Percentiles rank a stretch among this genome's conserved stretches.
Evolutionary conservation across 1,140 invertebrate genomes (phyloP).

Genomic region (Ridgeia piscesae): DNA sequence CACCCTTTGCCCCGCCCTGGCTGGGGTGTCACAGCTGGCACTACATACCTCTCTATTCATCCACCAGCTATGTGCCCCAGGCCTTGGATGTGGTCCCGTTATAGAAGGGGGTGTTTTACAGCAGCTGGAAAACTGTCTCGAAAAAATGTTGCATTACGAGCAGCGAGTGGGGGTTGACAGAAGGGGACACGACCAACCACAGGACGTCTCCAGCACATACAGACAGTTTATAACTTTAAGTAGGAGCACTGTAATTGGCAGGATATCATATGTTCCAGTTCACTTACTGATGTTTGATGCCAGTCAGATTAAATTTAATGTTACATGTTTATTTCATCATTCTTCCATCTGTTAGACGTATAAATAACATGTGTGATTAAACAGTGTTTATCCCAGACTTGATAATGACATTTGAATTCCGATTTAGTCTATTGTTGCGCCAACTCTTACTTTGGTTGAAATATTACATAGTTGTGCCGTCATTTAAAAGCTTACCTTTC

Average conservation of each 20-base stretch:
- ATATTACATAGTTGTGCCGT: no score
- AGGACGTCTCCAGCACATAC: neutral
- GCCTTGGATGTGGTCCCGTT: neutral
- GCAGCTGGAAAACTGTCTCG: neutral
- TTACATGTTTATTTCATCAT: neutral
- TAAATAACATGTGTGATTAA: neutral
- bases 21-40: neutral
- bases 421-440: no score
- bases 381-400: no score
- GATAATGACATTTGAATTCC: no score
- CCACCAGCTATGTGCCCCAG: neutral
- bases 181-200: neutral
- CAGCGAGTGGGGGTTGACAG: neutral
- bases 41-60: conserved; percentile 5
- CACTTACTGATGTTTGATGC: neutral
- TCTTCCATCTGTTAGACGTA: neutral
- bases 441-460: no score
- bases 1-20: neutral
- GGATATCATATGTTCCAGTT: neutral
- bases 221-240: neutral
- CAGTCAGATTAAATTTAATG: no score
- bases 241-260: neutral
- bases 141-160: neutral
- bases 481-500: no score
- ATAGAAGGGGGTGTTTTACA: neutral